Base-by-base conservation (phyloP, 2,113 vertebrate genomes). In the Atrichornis clamosus region DNA sequence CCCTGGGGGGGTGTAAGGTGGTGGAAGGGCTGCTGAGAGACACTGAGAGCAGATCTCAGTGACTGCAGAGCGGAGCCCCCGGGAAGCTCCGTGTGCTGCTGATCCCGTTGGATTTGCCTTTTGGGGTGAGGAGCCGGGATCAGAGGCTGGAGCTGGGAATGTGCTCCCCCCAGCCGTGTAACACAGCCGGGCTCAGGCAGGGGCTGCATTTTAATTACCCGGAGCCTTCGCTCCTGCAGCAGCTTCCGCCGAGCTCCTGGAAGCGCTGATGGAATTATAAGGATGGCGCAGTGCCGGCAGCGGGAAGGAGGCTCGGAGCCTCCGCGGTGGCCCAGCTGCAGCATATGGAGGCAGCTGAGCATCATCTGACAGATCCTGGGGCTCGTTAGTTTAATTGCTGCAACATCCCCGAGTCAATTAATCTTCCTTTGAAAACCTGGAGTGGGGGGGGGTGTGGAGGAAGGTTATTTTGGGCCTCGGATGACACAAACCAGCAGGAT, bases 401-500 rank as follows among this genome's bases (percentile, higher is more conserved):
- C 91, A 68, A 27, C 56, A 9, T 20, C 67, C 41, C 62, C 5
- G 39, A 94, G 90, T 80, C 88, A 84, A 95, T 97, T 92, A 87
- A 91, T 95, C 96, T 94, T 49, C 62, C 90, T 95, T 92, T 59
- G 96, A 91, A 89, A 94, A 94, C 68, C 91, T 77, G 90, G 90
- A 72, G 65, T 44, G 90, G 59, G 30, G 12, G 7, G 28, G 12
- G 23, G 3, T 42, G 70, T 3, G 37, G 33, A 20, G 74, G 37
- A 70, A 82, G 68, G 87, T 83, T 94, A 88, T 92, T 93, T 94
- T 87, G 41, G 75, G 85, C 94, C 50, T 79, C 21, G 2, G 59
- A 69, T 90, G 92, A 93, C 94, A 90, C 92, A 77, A 62, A 73
- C 13, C 46, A 67, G 90, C 85, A 26, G 79, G 82, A 78, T 85